phyloP scores from a whole-genome alignment of 2,113 vertebrate species.

The Corythoichthys haematopterus region DNA sequence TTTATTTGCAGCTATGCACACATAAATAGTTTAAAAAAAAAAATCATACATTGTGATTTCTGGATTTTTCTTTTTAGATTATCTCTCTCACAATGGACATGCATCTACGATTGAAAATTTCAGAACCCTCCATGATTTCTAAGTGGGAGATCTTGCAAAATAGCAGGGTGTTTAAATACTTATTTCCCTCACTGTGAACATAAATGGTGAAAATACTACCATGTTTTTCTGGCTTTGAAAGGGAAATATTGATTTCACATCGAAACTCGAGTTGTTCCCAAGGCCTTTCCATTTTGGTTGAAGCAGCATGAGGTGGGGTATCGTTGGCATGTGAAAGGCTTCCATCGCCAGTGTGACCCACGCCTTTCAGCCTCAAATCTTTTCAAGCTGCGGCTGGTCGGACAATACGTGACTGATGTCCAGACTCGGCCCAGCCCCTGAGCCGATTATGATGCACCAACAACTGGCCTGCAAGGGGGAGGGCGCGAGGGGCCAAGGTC shows the following conservation, averaged over 20 bases:
- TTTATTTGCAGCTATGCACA: too few species aligned
- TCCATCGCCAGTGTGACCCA: neutral
- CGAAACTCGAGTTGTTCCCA: neutral
- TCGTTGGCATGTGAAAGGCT: slow-evolving; percentile 61
- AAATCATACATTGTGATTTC: too few species aligned
- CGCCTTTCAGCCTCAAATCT: slow-evolving; percentile 52
- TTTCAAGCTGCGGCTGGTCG: slow-evolving; percentile 55
- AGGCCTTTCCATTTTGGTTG: neutral
- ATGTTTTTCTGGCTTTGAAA: neutral
- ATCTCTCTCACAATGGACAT: too few species aligned
- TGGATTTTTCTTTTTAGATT: too few species aligned
- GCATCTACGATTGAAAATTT: too few species aligned
- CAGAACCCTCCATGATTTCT: too few species aligned
- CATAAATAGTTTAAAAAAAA: too few species aligned
- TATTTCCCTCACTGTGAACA: too few species aligned
- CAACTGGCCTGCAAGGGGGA: slow-evolving; percentile 38
- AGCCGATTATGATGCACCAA: slow-evolving; percentile 70
- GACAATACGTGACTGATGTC: slow-evolving; percentile 61
- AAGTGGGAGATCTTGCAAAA: too few species aligned
- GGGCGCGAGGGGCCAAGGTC: slow-evolving; percentile 72
- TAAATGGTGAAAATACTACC: neutral
- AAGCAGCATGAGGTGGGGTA: slow-evolving; percentile 17
- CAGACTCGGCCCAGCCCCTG: slow-evolving; percentile 57
- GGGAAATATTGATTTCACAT: too few species aligned
- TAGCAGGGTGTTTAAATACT: too few species aligned